These are phyloP conservation scores for Rhinolophus ferrumequinum DNA, from an alignment of 2,113 vertebrate genomes.

Conservation along the genomic window DNA sequence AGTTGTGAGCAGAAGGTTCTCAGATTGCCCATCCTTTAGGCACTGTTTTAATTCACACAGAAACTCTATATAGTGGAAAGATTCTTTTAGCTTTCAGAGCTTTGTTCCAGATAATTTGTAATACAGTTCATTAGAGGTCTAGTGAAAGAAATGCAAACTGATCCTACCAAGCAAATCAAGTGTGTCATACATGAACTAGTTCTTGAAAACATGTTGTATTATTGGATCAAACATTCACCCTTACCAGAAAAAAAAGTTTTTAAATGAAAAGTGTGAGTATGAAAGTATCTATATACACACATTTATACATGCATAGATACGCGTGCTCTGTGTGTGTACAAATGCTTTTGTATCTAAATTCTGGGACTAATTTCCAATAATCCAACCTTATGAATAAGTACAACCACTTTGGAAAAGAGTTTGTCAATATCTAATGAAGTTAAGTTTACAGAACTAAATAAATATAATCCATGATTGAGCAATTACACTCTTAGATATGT, in stretches of 20 bases:
- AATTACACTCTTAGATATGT: neutral
- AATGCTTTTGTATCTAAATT: neutral
- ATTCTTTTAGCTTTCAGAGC: neutral
- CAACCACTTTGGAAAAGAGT: neutral
- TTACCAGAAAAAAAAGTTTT: neutral
- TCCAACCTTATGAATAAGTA: neutral
- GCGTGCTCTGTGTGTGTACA: neutral
- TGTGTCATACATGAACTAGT: neutral
- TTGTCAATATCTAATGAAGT: neutral
- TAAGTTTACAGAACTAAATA: constrained; percentile 11
- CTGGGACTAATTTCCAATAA: neutral
- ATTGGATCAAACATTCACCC: neutral
- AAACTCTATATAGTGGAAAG: neutral
- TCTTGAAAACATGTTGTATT: neutral
- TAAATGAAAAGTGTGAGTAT: neutral
- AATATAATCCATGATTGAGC: neutral
- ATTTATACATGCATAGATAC: neutral
- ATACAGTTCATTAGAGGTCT: neutral
- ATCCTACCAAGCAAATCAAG: neutral
- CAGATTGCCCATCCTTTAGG: neutral
- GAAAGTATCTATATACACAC: neutral
- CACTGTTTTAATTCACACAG: neutral
- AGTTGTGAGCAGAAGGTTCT: neutral
- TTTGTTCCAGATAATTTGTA: constrained; percentile 2
- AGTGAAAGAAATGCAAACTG: neutral